Percentiles rank a stretch among this genome's conserved stretches.
These are phyloP conservation scores for Zalophus californianus DNA, from an alignment of 2,797 vertebrate species.

Conservation along the genomic window DNA sequence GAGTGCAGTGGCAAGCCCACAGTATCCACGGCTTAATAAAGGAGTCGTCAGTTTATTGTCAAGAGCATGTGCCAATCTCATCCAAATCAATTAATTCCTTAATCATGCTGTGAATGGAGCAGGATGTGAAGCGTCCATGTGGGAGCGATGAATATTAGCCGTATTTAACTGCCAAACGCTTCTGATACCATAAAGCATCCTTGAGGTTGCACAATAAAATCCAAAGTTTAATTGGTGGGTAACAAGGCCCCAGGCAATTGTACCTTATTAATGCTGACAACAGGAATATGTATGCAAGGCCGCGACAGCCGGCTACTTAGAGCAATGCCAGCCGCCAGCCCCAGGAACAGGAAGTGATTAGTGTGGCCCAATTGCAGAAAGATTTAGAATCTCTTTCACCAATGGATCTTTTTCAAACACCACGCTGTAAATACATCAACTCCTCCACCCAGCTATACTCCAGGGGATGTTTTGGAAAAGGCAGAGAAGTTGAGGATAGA, in stretches of 20 bases:
- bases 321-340: neutral
- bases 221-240: constrained; percentile 83
- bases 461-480: neutral
- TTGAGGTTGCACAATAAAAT: constrained; percentile 83
- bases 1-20: neutral
- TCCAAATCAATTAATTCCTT: constrained; percentile 88
- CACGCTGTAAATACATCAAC: neutral
- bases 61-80: constrained; percentile 82
- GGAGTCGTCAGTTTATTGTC: constrained; percentile 73
- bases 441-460: neutral
- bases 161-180: constrained; percentile 84
- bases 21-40: constrained; percentile 4
- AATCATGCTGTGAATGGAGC: constrained; percentile 84
- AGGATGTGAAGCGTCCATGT: constrained; percentile 70
- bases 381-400: constrained; percentile 3
- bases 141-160: constrained; percentile 88
- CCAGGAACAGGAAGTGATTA: neutral
- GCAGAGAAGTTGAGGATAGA: neutral
- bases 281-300: constrained; percentile 3
- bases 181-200: constrained; percentile 84
- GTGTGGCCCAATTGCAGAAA: neutral
- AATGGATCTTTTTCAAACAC: neutral
- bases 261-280: constrained; percentile 83
- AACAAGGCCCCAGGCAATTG: constrained; percentile 82
- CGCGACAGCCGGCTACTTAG: neutral